These are phyloP conservation scores for Hypsopygia costalis DNA, from an alignment of 2,888 invertebrate species.

Conservation along the genomic window DNA sequence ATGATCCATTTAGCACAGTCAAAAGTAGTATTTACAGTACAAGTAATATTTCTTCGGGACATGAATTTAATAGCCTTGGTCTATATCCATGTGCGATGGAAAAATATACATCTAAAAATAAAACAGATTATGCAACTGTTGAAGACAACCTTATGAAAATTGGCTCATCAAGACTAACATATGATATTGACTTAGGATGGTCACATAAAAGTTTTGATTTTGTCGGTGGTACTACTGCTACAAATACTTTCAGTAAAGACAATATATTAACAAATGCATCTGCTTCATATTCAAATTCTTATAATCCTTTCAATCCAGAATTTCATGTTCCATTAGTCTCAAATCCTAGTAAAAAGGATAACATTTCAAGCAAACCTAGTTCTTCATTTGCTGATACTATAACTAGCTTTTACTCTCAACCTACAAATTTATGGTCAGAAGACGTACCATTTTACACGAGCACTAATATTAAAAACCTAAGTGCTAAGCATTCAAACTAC, in stretches of 20 bases:
- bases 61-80: constrained; percentile 66
- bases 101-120: constrained; percentile 64
- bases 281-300: constrained; percentile 55
- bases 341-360: constrained; percentile 57
- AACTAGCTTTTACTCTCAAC: constrained; percentile 66
- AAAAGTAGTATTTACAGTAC: constrained; percentile 71
- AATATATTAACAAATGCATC: constrained; percentile 55
- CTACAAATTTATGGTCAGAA: constrained; percentile 65
- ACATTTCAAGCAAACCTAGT: constrained; percentile 41
- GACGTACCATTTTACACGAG: constrained; percentile 61
- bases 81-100: constrained; percentile 75
- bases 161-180: constrained; percentile 66
- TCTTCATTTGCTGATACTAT: constrained; percentile 64
- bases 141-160: constrained; percentile 74
- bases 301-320: constrained; percentile 72
- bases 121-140: constrained; percentile 59
- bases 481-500: constrained; percentile 58
- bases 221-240: constrained; percentile 56
- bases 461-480: constrained; percentile 51
- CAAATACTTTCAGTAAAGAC: constrained; percentile 61
- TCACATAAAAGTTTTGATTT: constrained; percentile 74
- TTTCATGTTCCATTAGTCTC: constrained; percentile 67
- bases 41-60: constrained; percentile 64
- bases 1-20: constrained; percentile 59
- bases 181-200: constrained; percentile 74